Evolutionary conservation across 2,888 invertebrate genomes (phyloP).

Genomic region (Glyphotaelius pellucidus): DNA sequence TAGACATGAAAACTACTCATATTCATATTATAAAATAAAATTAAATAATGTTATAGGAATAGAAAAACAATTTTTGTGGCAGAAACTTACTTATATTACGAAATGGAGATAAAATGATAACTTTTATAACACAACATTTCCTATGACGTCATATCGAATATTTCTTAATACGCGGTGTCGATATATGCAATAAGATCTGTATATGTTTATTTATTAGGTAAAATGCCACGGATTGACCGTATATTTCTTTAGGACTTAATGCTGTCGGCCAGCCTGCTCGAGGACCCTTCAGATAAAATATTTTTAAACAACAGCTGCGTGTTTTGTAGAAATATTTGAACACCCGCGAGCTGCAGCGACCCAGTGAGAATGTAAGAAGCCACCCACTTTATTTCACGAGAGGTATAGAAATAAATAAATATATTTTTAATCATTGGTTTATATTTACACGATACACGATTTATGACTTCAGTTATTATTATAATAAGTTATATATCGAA

Average conservation of each 20-base stretch:
- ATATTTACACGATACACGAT: too few relatives aligned
- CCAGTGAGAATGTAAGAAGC: neutral
- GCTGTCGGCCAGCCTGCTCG: constrained; percentile 19
- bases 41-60: too few relatives aligned
- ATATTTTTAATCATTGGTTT: neutral
- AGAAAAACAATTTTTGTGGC: too few relatives aligned
- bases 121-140: neutral
- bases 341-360: constrained; percentile 19
- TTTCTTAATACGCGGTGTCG: neutral
- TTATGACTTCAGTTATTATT: too few relatives aligned
- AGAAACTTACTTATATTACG: too few relatives aligned
- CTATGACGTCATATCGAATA: neutral
- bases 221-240: constrained; percentile 26
- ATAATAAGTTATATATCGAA: too few relatives aligned
- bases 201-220: constrained; percentile 2
- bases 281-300: constrained; percentile 64
- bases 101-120: neutral
- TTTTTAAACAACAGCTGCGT: constrained; percentile 65
- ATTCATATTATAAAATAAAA: too few relatives aligned
- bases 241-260: constrained; percentile 7
- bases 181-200: neutral
- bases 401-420: neutral
- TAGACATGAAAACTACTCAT: too few relatives aligned
- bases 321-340: constrained; percentile 66
- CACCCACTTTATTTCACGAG: neutral